Conservation (phyloP, 2,888 invertebrate species). For the Lasius platythorax region DNA sequence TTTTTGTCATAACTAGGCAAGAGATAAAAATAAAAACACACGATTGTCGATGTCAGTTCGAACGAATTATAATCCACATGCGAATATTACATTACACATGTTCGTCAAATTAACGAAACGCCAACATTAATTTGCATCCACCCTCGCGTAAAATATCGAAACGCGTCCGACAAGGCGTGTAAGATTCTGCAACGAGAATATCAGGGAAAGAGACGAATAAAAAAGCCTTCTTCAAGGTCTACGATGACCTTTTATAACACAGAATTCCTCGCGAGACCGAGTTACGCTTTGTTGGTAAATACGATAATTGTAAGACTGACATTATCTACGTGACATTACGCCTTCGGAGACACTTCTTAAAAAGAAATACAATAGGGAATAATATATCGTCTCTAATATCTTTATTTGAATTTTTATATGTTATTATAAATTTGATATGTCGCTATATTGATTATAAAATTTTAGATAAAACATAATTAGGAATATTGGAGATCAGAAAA, state of each 20-base stretch:
- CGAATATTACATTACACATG: conserved; percentile 57
- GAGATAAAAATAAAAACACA: conserved; percentile 21
- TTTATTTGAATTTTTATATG: background rate
- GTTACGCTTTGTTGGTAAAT: conserved; percentile 60
- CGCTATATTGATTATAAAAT: background rate
- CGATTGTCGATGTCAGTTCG: conserved; percentile 28
- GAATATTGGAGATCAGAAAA: background rate
- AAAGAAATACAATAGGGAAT: background rate
- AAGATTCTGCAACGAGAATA: conserved; percentile 56
- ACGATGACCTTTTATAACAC: conserved; percentile 54
- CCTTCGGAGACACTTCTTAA: conserved; percentile 21
- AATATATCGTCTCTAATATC: background rate
- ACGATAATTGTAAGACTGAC: conserved; percentile 56
- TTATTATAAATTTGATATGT: background rate
- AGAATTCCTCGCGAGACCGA: conserved; percentile 44
- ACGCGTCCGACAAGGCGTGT: conserved; percentile 13
- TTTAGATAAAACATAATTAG: background rate
- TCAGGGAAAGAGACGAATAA: background rate
- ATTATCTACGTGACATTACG: conserved; percentile 69
- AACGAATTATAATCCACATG: conserved; percentile 58
- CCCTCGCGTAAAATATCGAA: conserved; percentile 58
- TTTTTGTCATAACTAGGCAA: background rate
- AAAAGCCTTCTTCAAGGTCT: background rate
- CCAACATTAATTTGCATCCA: conserved; percentile 66
- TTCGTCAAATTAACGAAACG: conserved; percentile 64